phyloP scores from a whole-genome alignment of 2,797 vertebrate genomes.

The Lepilemur ruficaudatus region DNA sequence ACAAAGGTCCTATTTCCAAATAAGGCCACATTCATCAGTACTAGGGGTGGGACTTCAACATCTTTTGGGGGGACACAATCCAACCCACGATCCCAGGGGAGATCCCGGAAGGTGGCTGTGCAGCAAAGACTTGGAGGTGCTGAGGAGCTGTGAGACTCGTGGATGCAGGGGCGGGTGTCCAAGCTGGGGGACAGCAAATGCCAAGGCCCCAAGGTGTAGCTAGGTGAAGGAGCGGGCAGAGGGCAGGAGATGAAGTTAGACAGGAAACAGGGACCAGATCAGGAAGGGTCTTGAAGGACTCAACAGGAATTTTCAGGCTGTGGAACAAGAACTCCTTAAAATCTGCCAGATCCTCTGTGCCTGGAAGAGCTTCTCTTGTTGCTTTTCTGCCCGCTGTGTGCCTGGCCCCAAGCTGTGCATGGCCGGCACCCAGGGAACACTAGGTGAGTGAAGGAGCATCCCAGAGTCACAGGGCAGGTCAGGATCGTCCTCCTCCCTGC shows the following conservation, averaged over 20 bases:
- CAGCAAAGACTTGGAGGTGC: neutral
- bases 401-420: neutral
- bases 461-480: too few relatives aligned
- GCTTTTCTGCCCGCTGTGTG: neutral
- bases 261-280: neutral
- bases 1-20: neutral
- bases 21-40: too few relatives aligned
- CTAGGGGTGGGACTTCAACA: neutral
- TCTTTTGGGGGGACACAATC: neutral
- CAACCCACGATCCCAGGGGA: neutral
- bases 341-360: neutral
- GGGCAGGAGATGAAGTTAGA: neutral
- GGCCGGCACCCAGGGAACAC: neutral
- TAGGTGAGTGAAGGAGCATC: neutral
- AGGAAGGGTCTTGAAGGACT: neutral
- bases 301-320: neutral
- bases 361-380: neutral
- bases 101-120: too few relatives aligned
- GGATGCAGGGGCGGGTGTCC: too few relatives aligned
- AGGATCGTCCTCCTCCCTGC: neutral
- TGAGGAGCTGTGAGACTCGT: neutral
- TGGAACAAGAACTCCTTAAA: neutral
- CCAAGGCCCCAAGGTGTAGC: accelerated
- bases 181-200: neutral
- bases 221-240: neutral